Conservation (phyloP, 1,140 invertebrate species). For the Zaprionus davidi region DNA sequence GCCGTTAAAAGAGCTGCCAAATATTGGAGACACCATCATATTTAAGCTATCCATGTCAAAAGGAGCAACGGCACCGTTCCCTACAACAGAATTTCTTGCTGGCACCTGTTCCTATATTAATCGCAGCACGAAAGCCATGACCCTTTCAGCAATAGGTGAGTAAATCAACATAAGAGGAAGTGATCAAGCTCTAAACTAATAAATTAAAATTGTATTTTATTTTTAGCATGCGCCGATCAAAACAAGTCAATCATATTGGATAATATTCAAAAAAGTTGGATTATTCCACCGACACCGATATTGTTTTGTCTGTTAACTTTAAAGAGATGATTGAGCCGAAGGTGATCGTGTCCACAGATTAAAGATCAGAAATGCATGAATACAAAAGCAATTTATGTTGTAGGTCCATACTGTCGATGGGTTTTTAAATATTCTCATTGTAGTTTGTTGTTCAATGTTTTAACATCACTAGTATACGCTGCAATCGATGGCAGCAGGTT, state of each 20-base stretch:
- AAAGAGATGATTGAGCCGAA: conserved; percentile 44
- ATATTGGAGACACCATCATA: conserved; percentile 45
- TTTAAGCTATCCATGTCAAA: conserved; percentile 53
- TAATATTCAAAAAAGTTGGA: conserved; percentile 47
- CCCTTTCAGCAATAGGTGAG: conserved; percentile 47
- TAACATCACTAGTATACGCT: too few species aligned
- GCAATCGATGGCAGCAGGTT: too few species aligned
- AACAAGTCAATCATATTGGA: conserved; percentile 3
- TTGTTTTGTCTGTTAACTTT: conserved; percentile 31
- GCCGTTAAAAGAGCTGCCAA: conserved; percentile 32
- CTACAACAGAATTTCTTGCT: conserved; percentile 39
- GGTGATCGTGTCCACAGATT: conserved; percentile 47
- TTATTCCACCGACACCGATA: conserved; percentile 6
- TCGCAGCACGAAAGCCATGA: conserved; percentile 50
- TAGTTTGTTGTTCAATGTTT: too few species aligned
- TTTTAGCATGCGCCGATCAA: conserved; percentile 4
- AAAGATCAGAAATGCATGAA: conserved; percentile 20
- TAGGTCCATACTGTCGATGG: too few species aligned
- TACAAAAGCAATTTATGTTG: not conserved
- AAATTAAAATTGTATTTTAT: not conserved
- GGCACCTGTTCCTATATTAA: conserved; percentile 59
- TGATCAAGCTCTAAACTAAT: not conserved
- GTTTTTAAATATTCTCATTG: too few species aligned
- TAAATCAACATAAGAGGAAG: not conserved
- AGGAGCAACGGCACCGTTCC: not conserved